A percentile compares a stretch with the other conserved stretches of the same genome.
Conservation (phyloP, 2,797 vertebrate genomes). For the Lycodopsis pacificus region DNA sequence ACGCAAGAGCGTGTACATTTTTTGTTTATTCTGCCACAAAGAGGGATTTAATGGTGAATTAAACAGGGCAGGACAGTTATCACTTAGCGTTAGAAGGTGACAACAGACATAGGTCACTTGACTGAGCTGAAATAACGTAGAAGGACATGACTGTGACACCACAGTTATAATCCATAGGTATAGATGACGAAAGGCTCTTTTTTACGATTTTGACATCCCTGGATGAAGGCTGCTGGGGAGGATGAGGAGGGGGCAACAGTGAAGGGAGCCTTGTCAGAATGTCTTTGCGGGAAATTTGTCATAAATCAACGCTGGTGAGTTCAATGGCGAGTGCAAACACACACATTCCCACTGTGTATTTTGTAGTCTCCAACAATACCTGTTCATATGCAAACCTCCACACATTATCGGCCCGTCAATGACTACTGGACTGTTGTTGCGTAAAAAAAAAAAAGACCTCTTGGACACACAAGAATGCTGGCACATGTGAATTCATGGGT, state of each 20-base stretch:
- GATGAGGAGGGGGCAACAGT: conserved; percentile 36
- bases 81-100: conserved; percentile 65
- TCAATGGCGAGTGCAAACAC: not conserved
- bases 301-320: conserved; percentile 44
- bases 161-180: conserved; percentile 59
- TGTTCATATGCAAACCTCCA: conserved; percentile 15
- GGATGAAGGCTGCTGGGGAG: conserved; percentile 35
- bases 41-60: conserved; percentile 45
- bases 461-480: conserved; percentile 29
- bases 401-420: conserved; percentile 15
- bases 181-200: conserved; percentile 51
- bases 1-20: conserved; percentile 23
- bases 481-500: conserved; percentile 26
- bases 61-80: conserved; percentile 63
- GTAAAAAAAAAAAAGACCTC: conserved; percentile 41
- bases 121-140: conserved; percentile 63
- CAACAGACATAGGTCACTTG: conserved; percentile 68
- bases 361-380: conserved; percentile 2
- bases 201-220: conserved; percentile 62
- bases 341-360: conserved; percentile 2
- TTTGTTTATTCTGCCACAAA: not conserved
- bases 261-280: conserved; percentile 60
- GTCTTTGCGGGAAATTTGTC: conserved; percentile 51
- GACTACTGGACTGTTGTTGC: conserved; percentile 38
- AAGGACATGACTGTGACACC: conserved; percentile 47